Evolutionary conservation across 2,113 vertebrate genomes (phyloP), one percentile per base, ranked within the genome.

Genomic region (Halcyon senegalensis): DNA sequence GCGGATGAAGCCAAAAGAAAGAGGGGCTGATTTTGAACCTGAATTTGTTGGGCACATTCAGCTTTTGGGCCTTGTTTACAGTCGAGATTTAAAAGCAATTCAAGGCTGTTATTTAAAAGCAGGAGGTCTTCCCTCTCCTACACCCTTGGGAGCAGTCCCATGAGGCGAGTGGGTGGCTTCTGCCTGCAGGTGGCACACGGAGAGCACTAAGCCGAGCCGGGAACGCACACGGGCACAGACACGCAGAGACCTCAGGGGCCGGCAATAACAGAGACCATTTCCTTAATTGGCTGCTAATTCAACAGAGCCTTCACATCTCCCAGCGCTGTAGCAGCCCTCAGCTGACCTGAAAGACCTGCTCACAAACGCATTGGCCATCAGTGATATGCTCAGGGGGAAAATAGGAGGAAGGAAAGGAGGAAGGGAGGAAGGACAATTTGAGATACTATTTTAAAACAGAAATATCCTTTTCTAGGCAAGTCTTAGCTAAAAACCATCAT

Each of bases 181-280:
- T 77, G 55, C 70, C 88, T 76, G 70, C 75, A 87, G 82, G 72
- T 76, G 79, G 72, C 85, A 90, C 37, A 37, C 5, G 4, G 78
- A 56, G 62, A 87, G 85, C 82, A 48, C 19, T 0, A 1, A 82
- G 63, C 37, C 0, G 4, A 33, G 30, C 11, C 18, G 31, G 39
- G 70, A 39, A 33, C 1, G 3, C 18, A 44, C 18, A 28, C 0
- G 9, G 68, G 18, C 84, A 60, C 20, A 17, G 4, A 8, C 21
- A 33, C 1, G 31, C 46, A 11, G 41, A 39, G 4, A 9, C 24
- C 20, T 14, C 35, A 18, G 59, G n/a, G 37, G 6, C 5, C 39
- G 13, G 2, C 9, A 17, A 23, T 8, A 37, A 31, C 7, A 23
- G 58, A 84, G 50, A 28, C 37, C 46, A 75, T 87, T 87, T 90